Percentiles rank a stretch among this genome's conserved stretches.
Conservation (phyloP, 1,140 invertebrate species). For the Caerostris darwini region DNA sequence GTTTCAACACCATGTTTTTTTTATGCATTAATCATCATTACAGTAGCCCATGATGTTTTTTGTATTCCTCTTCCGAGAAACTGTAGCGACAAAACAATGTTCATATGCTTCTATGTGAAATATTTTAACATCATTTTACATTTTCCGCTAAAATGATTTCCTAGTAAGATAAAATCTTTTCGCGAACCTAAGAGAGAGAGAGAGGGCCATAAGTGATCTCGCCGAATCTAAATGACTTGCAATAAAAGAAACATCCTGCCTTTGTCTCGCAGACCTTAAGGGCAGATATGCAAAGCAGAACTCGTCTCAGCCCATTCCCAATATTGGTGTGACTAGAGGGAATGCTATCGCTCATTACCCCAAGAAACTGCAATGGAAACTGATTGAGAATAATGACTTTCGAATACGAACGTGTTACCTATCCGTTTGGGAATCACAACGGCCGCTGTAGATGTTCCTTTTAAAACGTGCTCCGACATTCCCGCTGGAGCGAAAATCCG, state of each 20-base stretch:
- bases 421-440: neutral
- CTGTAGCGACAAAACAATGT: too few species aligned
- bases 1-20: too few species aligned
- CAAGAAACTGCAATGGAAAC: neutral
- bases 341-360: constrained; percentile 14
- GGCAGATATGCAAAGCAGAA: neutral
- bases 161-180: neutral
- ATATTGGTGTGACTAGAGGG: constrained; percentile 16
- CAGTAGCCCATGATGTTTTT: too few species aligned
- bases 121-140: neutral
- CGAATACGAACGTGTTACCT: constrained; percentile 20
- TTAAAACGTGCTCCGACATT: constrained; percentile 11
- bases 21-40: too few species aligned
- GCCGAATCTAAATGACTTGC: neutral
- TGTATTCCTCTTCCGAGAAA: too few species aligned
- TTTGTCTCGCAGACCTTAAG: neutral
- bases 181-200: neutral
- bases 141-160: neutral
- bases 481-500: constrained; percentile 24
- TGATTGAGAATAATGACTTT: constrained; percentile 33
- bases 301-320: neutral
- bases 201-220: neutral
- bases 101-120: too few species aligned
- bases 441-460: neutral
- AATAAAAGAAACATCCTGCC: neutral